Base-by-base conservation (phyloP, 2,797 vertebrate species). In the Onychomys torridus region DNA sequence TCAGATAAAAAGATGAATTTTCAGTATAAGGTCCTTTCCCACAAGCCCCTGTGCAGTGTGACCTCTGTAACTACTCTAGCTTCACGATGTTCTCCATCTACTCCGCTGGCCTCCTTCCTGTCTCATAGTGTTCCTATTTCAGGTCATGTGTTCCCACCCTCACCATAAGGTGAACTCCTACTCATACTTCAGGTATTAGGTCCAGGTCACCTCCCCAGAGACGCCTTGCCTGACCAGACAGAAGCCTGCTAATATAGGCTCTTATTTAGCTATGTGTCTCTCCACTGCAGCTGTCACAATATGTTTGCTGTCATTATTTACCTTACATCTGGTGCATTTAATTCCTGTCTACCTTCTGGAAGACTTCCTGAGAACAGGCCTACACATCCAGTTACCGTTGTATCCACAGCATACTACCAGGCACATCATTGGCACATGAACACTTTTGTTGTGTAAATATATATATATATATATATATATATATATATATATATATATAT, bases 1-100 rank as follows among this genome's bases (percentile, higher is more conserved):
- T 79, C 43, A 67, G 43, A 76, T 67, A 92, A 87, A 78, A 40
- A 92, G 43, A 84, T 67, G 81, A 93, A 95, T 90, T 83, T 65
- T 59, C 71, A 94, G 49, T 23, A 69, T 43, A 57, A 71, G 40
- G 21, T 32, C 37, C 21, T 77, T 89, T 16, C 69, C 43, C 49
- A 27, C 32, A 92, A 57, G 65, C 21, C 21, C 46, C 29, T 83
- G 10, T 43, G 6, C 75, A 52, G 29, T 37, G 17, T 85, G 73
- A 10, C 25, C 46, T 84, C 91, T 87, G 59, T 25, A 27, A 40
- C 14, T 37, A 43, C 79, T 92, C 19, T 59, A 93, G 11, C 27
- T 29, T 86, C 37, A 27, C 40, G 21, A 73, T 86, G 32, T 23
- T 96, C 37, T 55, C 19, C 75, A 52, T 65, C 61, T 16, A 61